A percentile compares a stretch with the other conserved stretches of the same genome.
These are phyloP conservation scores for Carcinoscorpius rotundicauda DNA, from an alignment of 1,140 invertebrate species.

Conservation along the genomic window DNA sequence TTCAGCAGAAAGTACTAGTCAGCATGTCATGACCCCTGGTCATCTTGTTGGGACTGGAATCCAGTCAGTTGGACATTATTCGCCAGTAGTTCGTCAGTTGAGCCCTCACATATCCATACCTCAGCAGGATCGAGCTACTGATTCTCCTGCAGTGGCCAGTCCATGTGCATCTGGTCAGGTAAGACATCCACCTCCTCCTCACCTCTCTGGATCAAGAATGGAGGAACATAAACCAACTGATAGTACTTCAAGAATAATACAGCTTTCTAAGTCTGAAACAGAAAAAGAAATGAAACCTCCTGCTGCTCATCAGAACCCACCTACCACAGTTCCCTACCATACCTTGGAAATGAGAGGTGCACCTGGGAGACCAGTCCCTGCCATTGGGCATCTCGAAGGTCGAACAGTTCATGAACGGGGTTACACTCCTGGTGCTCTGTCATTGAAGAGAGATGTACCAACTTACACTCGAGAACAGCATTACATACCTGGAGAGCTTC, in stretches of 20 bases:
- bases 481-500: slow-evolving; percentile 17
- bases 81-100: slow-evolving; percentile 20
- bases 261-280: background rate
- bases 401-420: slow-evolving; percentile 6
- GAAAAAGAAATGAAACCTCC: slow-evolving; percentile 13
- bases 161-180: slow-evolving; percentile 37
- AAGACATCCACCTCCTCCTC: slow-evolving; percentile 3
- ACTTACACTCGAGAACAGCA: slow-evolving; percentile 17
- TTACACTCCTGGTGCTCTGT: slow-evolving; percentile 8
- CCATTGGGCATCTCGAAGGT: slow-evolving; percentile 3
- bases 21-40: too few species aligned
- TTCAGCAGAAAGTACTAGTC: too few species aligned
- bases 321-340: slow-evolving; percentile 17
- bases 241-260: too few species aligned
- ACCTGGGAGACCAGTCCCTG: too few species aligned
- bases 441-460: slow-evolving; percentile 7
- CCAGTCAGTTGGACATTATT: too few species aligned
- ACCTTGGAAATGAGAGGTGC: background rate
- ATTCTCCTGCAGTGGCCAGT: slow-evolving; percentile 54
- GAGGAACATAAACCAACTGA: too few species aligned
- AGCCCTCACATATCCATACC: slow-evolving; percentile 19
- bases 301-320: slow-evolving; percentile 20
- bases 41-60: too few species aligned
- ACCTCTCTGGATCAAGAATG: too few species aligned
- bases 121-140: slow-evolving; percentile 55